Evolutionary conservation across 2,888 invertebrate genomes (phyloP).

Genomic region (Xanthorhoe spadicearia): DNA sequence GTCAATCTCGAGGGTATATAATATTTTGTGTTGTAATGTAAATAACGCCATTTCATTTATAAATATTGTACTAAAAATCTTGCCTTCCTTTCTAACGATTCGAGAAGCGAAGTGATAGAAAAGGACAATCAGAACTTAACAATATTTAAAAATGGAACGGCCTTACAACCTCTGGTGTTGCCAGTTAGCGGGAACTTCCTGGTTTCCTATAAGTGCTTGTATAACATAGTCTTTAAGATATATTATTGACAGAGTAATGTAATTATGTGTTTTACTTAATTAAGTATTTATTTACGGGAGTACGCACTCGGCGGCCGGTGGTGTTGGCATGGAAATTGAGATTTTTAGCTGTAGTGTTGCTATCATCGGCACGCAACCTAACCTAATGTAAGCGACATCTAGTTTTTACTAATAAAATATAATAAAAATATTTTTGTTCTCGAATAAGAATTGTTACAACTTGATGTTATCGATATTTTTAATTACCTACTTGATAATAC

Average conservation of each 20-base stretch:
- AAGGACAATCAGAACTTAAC: slow-evolving; percentile 50
- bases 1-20: slow-evolving; percentile 79
- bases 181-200: slow-evolving; percentile 60
- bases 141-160: slow-evolving; percentile 57
- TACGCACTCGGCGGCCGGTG: slow-evolving; percentile 62
- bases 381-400: slow-evolving; percentile 74
- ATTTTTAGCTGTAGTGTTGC: slow-evolving; percentile 66
- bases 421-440: slow-evolving; percentile 79
- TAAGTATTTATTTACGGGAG: slow-evolving; percentile 81
- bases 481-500: slow-evolving; percentile 58
- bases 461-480: slow-evolving; percentile 78
- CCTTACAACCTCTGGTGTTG: slow-evolving; percentile 57
- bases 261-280: slow-evolving; percentile 64
- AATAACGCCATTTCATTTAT: slow-evolving; percentile 55
- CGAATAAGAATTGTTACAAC: slow-evolving; percentile 75
- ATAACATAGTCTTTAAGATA: slow-evolving; percentile 77
- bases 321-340: slow-evolving; percentile 60
- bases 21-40: slow-evolving; percentile 67
- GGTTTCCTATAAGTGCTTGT: slow-evolving; percentile 67
- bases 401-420: slow-evolving; percentile 79
- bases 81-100: slow-evolving; percentile 54
- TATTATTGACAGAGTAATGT: slow-evolving; percentile 76
- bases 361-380: slow-evolving; percentile 70
- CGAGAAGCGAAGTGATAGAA: slow-evolving; percentile 45
- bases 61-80: slow-evolving; percentile 56